Percentiles rank a stretch among this genome's conserved stretches.
These are phyloP conservation scores for Sebastes fasciatus DNA, from an alignment of 2,113 vertebrate genomes.

Conservation along the genomic window DNA sequence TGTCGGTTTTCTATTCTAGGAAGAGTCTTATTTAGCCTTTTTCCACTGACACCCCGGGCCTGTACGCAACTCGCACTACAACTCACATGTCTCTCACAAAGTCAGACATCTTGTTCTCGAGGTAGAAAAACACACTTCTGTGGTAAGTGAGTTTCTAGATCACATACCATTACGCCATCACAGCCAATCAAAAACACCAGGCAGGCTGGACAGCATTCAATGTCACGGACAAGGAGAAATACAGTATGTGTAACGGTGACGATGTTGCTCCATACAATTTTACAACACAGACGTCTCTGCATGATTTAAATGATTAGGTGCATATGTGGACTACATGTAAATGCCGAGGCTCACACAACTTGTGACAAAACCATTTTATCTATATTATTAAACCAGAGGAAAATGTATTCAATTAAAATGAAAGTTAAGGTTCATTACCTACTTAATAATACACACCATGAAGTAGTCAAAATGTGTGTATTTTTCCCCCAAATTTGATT, in stretches of 20 bases:
- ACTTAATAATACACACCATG: not conserved
- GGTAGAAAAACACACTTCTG: constrained; percentile 27
- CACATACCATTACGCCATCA: constrained; percentile 10
- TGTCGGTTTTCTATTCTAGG: constrained; percentile 37
- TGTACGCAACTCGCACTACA: constrained; percentile 25
- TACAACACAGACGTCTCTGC: not conserved
- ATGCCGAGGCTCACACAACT: constrained; percentile 25
- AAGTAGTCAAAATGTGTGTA: not conserved
- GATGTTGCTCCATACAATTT: constrained; percentile 4
- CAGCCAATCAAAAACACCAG: constrained; percentile 28
- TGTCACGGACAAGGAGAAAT: constrained; percentile 45
- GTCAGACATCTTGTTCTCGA: constrained; percentile 44
- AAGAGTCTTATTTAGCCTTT: constrained; percentile 36
- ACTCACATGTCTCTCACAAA: constrained; percentile 37
- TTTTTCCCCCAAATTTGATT: constrained; percentile 1
- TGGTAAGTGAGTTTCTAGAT: constrained; percentile 17
- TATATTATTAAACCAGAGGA: constrained; percentile 38
- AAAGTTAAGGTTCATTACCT: constrained; percentile 12
- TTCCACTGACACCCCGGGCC: constrained; percentile 33
- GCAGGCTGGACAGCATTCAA: constrained; percentile 21
- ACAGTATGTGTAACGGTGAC: not conserved
- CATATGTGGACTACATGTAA: constrained; percentile 4
- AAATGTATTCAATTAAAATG: constrained; percentile 13
- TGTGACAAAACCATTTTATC: constrained; percentile 22
- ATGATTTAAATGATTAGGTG: constrained; percentile 11